Base-by-base conservation (phyloP, 2,113 vertebrate genomes). In the Gopherus evgoodei region DNA sequence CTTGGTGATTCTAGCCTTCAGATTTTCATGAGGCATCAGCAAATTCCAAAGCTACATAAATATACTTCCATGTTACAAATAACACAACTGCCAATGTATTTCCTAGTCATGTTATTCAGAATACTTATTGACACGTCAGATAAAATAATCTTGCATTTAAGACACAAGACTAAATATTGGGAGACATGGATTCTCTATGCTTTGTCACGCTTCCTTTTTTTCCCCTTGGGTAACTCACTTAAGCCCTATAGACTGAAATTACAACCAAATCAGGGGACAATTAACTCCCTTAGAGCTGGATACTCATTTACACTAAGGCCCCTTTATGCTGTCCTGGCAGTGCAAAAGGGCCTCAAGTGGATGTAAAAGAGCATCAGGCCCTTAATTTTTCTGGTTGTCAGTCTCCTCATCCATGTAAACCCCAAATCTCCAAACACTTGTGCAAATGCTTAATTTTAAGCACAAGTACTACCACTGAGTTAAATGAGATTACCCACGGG, bases 1-100 rank as follows among this genome's bases (percentile, higher is more conserved):
- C 97, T 99, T 99, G 84, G 98, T 99, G 95, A 99, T 98, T 96
- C 99, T 99, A 54, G 99, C 99, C 90, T 98, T 99, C 97, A 99
- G 97, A 56, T 98, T 98, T 91, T 98, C 97, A 0, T 98, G 96
- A 42, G 99, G 99, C 99, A 99, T 99, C 96, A 99, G 96, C 94
- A 99, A 97, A 89, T 98, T 98, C 99, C 99, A 99, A 90, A 99
- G 98, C 99, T 99, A 98, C 59, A 95, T 81, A 95, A 83, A 98
- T 14, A 98, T 11, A 91, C 57, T 93, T 88, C 84, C 90, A 79
- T 87, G 90, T 98, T 95, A 98, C 0, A 80, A 95, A 95, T 42
- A 83, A 93, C 83, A 96, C 79, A 91, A 62, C 90, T 50, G 54
- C n/a, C 84, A 90, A 50, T 75, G 91, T 84, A 44, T 87, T 88